Percentiles rank a stretch among this genome's conserved stretches.
phyloP scores from a whole-genome alignment of 2,797 vertebrate genomes.

The Propithecus deckenii region DNA sequence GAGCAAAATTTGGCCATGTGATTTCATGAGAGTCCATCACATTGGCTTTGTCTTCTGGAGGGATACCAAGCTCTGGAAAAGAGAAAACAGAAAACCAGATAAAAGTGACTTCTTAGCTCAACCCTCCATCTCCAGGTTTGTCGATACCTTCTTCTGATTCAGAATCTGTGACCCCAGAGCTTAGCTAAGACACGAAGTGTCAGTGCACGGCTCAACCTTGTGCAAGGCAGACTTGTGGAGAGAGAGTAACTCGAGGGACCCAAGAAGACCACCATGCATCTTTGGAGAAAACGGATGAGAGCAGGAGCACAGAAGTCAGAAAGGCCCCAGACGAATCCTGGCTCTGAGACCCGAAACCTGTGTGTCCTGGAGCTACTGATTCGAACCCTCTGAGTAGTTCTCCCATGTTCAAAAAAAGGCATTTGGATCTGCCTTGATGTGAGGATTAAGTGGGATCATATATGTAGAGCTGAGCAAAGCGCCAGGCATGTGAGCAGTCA shows the following conservation, averaged over 20 bases:
- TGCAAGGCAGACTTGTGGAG: neutral
- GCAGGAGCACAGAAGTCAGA: fast-evolving
- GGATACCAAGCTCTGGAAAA: neutral
- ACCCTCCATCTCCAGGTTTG: neutral
- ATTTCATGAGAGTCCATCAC: neutral
- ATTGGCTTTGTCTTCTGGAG: neutral
- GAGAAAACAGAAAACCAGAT: neutral
- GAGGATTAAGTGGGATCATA: neutral
- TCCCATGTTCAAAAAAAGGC: neutral
- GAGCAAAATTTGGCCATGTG: neutral
- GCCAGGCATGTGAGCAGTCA: neutral
- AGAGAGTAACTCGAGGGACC: fast-evolving
- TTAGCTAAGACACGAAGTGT: too few relatives aligned
- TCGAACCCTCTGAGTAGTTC: neutral
- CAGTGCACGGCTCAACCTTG: neutral
- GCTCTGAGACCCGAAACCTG: neutral
- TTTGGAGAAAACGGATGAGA: neutral
- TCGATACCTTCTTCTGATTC: neutral
- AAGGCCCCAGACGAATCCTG: neutral
- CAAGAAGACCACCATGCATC: neutral
- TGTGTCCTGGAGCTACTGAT: neutral
- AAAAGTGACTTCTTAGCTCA: neutral
- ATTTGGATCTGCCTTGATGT: neutral
- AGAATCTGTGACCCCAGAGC: neutral
- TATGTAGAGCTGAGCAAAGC: neutral